Percentiles rank a stretch among this genome's conserved stretches.
phyloP scores from a whole-genome alignment of 2,113 vertebrate species.

The Pluvianellus socialis region DNA sequence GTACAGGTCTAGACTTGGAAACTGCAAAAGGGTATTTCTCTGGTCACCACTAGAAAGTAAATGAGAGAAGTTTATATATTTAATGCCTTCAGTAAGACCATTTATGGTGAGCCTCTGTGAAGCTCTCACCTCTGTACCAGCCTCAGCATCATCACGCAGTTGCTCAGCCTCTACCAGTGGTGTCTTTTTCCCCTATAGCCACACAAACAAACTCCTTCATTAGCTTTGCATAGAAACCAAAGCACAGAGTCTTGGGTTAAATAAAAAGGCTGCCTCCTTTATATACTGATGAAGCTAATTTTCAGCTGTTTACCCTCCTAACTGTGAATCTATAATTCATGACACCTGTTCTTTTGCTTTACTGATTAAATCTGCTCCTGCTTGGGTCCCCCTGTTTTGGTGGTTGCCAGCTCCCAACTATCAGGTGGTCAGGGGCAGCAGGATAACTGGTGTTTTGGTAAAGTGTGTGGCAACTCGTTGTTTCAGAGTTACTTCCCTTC shows the following conservation, averaged over 20 bases:
- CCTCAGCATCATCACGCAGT: background rate
- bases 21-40: rapidly evolving
- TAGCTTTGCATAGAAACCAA: rapidly evolving
- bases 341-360: conserved; percentile 17
- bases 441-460: background rate
- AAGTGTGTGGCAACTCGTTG: rapidly evolving
- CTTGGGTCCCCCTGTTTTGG: background rate
- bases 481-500: background rate
- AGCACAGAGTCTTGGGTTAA: rapidly evolving
- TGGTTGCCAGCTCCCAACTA: background rate
- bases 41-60: background rate
- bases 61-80: rapidly evolving
- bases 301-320: background rate
- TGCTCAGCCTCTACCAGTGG: rapidly evolving
- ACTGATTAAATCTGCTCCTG: background rate
- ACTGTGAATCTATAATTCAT: background rate
- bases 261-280: background rate
- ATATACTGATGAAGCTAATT: background rate
- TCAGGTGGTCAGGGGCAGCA: background rate
- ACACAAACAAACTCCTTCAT: background rate
- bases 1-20: rapidly evolving
- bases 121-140: background rate
- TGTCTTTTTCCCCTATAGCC: background rate
- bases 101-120: rapidly evolving
- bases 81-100: rapidly evolving